Base-by-base conservation (phyloP, 2,797 vertebrate species). In the Pipistrellus pygmaeus region DNA sequence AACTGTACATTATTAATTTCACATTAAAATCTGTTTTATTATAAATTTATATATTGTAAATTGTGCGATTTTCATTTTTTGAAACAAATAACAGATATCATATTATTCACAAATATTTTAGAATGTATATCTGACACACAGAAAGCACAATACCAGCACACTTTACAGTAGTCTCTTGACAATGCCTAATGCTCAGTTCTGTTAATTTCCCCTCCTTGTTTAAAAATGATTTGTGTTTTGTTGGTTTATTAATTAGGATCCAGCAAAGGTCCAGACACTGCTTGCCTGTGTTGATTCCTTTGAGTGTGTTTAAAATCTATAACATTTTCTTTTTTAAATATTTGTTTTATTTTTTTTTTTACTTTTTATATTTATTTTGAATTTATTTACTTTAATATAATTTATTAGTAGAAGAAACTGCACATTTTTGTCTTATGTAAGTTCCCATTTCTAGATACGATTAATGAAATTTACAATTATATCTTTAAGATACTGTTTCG, bases 1-100 rank as follows among this genome's bases (percentile, higher is more conserved):
- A 81, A 46, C 91, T 85, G n/a, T 1, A 62, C 21, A 89, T 78
- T 86, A 44, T 92, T 75, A 80, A 60, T 27, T 85, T 76, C 14
- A 21, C 6, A 77, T 48, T 57, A 78, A 93, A 83, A 78, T 8
- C 5, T 78, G 2, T 25, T 73, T 32, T 5, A 25, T 60, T 80
- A 30, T n/a, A 64, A 32, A 27, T 87, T 66, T 69, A 41, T 55
- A 69, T 48, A 46, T 44, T 81, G 10, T 76, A 51, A 25, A 85
- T 13, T 12, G 2, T 53, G 27, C 25, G 7, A 32, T 73, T 89
- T 82, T 23, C 13, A 82, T 20, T 78, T 80, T 80, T 62, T 88
- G 81, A n/a, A 84, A 38, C 3, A 84, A 84, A 85, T 32, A 3
- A 5, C 1, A 78, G 14, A 44, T 0, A 27, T 75, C 1, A 21